Evolutionary conservation across 2,888 invertebrate genomes (phyloP), one percentile per base, ranked within the genome.

Genomic region (Emesis furor): DNA sequence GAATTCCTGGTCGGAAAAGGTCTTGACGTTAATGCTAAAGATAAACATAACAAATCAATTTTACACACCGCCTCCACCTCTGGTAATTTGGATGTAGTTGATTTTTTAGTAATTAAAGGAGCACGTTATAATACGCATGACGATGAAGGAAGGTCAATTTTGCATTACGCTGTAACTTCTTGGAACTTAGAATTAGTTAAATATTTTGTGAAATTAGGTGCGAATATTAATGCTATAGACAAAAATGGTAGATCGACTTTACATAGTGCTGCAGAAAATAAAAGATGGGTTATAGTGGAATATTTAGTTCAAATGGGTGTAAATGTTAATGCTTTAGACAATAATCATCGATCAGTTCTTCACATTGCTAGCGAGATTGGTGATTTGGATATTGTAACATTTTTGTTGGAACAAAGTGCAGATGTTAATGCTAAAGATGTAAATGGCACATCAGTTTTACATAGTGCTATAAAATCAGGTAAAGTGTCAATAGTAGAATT

Each of bases 371-470:
- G 12, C 14, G 14, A 46, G 14, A 14, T 14, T 46, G 46, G 46
- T 14, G 3, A 12, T 32, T 30, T 30, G 10, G 24, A 62, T 12
- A 10, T 62, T 12, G 62, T 62, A 12, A 30, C 10, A 5, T 30
- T 62, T 62, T 62, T 62, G 12, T 62, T 62, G 2, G 8, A 7
- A 24, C 8, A 30, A 30, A 30, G 3, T 30, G 62, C 62, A 12
- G 8, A 62, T 8, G 10, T 30, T 30, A 62, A 62, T 30, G 12
- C 30, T 17, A 46, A 46, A 24, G 30, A 46, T 17, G 51, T 17
- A 30, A 46, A 24, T 37, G 17, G 46, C 46, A 24, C 30, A 6
- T 42, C 72, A 72, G 72, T 72, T 46, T 39, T 73, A 32, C 59
- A 73, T 10, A 42, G 14, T 24, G 71, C 71, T 62, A 8, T 62